A percentile compares a stretch with the other conserved stretches of the same genome.
Conservation (phyloP, 2,113 vertebrate genomes). For the Cercopithecus mona region DNA sequence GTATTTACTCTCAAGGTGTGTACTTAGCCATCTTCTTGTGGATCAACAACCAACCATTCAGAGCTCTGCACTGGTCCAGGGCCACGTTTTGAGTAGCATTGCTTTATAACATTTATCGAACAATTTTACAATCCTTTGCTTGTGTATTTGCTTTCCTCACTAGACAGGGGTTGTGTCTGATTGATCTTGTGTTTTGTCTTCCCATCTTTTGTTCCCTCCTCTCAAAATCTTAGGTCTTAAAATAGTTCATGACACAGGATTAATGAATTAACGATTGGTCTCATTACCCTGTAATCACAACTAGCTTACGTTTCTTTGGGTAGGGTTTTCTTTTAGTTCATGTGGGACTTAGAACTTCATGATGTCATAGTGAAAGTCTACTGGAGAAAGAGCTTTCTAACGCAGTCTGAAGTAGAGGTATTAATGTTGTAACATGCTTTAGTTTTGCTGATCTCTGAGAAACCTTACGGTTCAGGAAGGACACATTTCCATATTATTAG, state of each 20-base stretch:
- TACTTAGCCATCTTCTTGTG: background rate
- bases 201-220: background rate
- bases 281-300: background rate
- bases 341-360: background rate
- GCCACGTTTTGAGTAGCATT: background rate
- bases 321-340: background rate
- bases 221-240: background rate
- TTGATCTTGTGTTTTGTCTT: background rate
- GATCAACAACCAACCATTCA: background rate
- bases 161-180: background rate
- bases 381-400: background rate
- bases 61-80: background rate
- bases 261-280: background rate
- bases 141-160: background rate
- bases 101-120: background rate
- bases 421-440: background rate
- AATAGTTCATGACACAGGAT: background rate
- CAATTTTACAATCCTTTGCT: background rate
- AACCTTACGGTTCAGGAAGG: background rate
- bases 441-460: background rate
- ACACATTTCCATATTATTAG: background rate
- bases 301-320: background rate
- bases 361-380: background rate
- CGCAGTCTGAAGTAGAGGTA: background rate
- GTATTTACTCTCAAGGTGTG: background rate